phyloP scores from a whole-genome alignment of 2,113 vertebrate species.

The Nibea coibor region DNA sequence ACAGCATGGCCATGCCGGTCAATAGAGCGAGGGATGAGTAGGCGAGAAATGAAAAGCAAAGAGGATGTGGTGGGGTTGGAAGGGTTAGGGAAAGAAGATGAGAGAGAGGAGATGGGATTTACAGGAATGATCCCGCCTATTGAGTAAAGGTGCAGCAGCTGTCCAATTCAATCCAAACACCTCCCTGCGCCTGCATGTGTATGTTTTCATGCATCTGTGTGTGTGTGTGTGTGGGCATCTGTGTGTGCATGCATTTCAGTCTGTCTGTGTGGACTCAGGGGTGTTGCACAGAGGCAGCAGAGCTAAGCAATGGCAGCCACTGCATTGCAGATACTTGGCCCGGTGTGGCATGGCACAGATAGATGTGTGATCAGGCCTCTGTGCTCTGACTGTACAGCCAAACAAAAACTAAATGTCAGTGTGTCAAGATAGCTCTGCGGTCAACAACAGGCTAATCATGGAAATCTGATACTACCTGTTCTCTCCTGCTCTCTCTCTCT shows the following conservation, averaged over 20 bases:
- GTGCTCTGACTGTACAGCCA: conserved; percentile 26
- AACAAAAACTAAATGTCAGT: conserved; percentile 53
- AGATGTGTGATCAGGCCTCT: conserved; percentile 46
- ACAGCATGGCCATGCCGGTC: conserved; percentile 37
- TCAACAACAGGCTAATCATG: conserved; percentile 42
- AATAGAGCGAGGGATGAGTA: conserved; percentile 31
- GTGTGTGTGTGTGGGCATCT: background rate
- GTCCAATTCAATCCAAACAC: background rate
- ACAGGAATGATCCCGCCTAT: conserved; percentile 3
- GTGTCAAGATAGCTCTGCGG: conserved; percentile 39
- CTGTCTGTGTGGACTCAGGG: conserved; percentile 28
- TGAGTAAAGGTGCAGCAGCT: conserved; percentile 25
- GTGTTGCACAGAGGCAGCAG: conserved; percentile 48
- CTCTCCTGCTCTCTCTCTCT: background rate
- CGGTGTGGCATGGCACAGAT: conserved; percentile 43
- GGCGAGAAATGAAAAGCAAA: conserved; percentile 22
- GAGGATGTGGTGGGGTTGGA: background rate
- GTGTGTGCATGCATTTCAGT: conserved; percentile 22
- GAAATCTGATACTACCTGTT: conserved; percentile 39
- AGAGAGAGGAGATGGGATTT: conserved; percentile 36
- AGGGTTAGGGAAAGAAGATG: conserved; percentile 17
- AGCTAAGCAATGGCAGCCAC: conserved; percentile 54
- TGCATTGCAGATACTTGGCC: conserved; percentile 77
- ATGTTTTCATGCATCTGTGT: background rate
- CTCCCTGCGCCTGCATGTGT: background rate